Percentiles rank a stretch among this genome's conserved stretches.
Conservation (phyloP, 2,888 invertebrate genomes). For the Tetrapedia diversipes region DNA sequence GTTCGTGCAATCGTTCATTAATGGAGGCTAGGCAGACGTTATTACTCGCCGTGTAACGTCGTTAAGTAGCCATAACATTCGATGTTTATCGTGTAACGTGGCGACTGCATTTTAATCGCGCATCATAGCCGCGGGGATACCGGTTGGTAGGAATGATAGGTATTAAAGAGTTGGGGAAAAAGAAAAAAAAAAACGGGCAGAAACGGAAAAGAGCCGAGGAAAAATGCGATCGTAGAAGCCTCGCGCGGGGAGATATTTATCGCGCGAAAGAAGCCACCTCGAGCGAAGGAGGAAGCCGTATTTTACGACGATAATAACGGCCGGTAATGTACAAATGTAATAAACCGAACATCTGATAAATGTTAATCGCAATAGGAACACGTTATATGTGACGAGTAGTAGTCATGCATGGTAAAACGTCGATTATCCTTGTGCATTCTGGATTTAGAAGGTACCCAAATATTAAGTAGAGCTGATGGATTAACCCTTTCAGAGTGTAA, state of each 20-base stretch:
- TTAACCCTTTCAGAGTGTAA: no score
- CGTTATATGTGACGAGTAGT: background rate
- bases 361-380: background rate
- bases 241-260: constrained; percentile 36
- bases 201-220: background rate
- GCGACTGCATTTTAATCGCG: constrained; percentile 29
- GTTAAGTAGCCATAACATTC: constrained; percentile 24
- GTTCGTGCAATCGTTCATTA: constrained; percentile 22
- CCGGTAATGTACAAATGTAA: constrained; percentile 23
- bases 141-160: constrained; percentile 19
- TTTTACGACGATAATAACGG: constrained; percentile 47
- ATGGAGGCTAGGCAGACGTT: constrained; percentile 13
- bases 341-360: constrained; percentile 18
- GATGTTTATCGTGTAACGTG: constrained; percentile 28
- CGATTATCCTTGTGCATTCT: no score
- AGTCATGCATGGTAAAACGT: no score
- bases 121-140: background rate
- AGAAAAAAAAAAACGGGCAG: background rate
- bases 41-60: constrained; percentile 1
- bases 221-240: constrained; percentile 27
- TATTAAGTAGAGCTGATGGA: no score
- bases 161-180: constrained; percentile 8
- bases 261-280: constrained; percentile 38
- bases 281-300: constrained; percentile 39
- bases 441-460: no score